phyloP scores from a whole-genome alignment of 1,140 invertebrate species.

The Coptotermes formosanus region DNA sequence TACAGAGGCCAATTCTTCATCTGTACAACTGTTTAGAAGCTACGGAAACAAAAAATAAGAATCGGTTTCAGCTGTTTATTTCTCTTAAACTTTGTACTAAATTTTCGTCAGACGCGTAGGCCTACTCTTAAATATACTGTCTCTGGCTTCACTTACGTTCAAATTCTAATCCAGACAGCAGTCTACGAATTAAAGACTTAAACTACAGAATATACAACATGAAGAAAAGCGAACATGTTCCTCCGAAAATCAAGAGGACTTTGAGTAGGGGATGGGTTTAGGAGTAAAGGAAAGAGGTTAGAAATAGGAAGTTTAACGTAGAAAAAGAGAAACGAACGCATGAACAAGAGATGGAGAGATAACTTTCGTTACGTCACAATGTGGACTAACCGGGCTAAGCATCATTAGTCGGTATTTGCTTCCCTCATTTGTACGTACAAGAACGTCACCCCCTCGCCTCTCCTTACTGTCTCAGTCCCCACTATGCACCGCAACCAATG shows the following conservation, averaged over 20 bases:
- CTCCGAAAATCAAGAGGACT: background rate
- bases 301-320: constrained; percentile 10
- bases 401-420: constrained; percentile 34
- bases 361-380: constrained; percentile 29
- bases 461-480: constrained; percentile 21
- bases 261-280: background rate
- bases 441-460: constrained; percentile 17
- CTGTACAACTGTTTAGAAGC: background rate
- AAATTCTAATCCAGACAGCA: background rate
- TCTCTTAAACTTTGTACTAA: background rate
- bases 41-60: background rate
- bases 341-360: constrained; percentile 20
- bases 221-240: background rate
- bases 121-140: background rate
- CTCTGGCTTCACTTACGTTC: background rate
- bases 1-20: background rate
- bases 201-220: background rate
- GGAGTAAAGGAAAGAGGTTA: background rate
- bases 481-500: background rate
- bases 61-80: background rate
- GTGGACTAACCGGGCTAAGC: constrained; percentile 32
- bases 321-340: constrained; percentile 11
- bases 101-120: background rate
- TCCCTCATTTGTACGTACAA: constrained; percentile 31
- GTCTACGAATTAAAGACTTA: background rate